Base-by-base conservation (phyloP, 2,797 vertebrate genomes). In the Acrossocheilus wenchowensis region DNA sequence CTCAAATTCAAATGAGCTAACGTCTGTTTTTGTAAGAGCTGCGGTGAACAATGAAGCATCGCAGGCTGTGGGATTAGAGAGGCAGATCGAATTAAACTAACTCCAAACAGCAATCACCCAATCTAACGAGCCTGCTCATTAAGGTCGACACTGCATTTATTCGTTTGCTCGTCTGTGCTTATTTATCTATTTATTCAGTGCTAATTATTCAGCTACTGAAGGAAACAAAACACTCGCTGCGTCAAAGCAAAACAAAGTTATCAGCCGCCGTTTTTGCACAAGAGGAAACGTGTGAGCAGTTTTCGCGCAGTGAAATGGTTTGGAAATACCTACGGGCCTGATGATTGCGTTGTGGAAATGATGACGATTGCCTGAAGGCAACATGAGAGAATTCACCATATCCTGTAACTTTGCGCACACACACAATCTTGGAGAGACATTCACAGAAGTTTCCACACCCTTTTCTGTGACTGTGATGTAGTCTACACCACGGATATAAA, bases 121-220 rank as follows among this genome's bases (percentile, higher is more conserved):
- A 78, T 85, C 91, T 93, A 92, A 93, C 86, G 86, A 91, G 92
- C 89, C 85, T 36, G 81, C 92, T 95, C 93, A 93, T 94, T 94
- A 93, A 84, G 89, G 87, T 90, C 91, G 91, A 93, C 84, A 48
- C 85, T 92, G 92, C 92, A 92, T 93, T 92, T 92, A 92, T 93
- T 94, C 91, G 91, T 93, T 93, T 93, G 88, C 87, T 81, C 87
- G 66, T 75, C 78, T 45, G 90, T 45, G 82, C 92, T 94, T 92
- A 91, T 93, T 93, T 93, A 93, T 93, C 92, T 92, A 72, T 87
- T 90, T 90, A 88, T 92, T 86, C 72, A 57, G 43, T 11, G 12
- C 81, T 86, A 87, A 91, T 91, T 89, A 90, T 89, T 85, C 72
- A 39, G n/a, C 30, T 36, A 57, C 78, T 82, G 66, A 82, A 71